Conservation (phyloP, 35 echinoderm and acorn worm genomes). For the Strongylocentrotus purpuratus region DNA sequence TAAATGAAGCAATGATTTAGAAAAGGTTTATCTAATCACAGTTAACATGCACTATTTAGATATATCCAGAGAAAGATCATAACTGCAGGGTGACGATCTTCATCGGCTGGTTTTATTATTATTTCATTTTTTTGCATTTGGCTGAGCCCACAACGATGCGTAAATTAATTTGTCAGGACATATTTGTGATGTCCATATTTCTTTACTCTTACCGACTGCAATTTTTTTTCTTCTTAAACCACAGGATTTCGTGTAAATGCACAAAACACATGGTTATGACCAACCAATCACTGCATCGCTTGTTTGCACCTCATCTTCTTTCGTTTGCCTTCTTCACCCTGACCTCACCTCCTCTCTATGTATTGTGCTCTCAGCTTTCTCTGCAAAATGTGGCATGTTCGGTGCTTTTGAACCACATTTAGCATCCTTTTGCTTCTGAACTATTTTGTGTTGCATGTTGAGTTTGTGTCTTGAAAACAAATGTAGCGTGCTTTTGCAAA, state of each 20-base stretch:
- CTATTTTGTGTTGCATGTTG: background rate
- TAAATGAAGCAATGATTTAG: too few relatives aligned
- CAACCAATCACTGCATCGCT: background rate
- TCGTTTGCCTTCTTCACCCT: background rate
- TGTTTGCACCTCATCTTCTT: background rate
- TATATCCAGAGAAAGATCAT: too few relatives aligned
- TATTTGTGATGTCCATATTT: too few relatives aligned
- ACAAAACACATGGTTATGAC: constrained; percentile 17
- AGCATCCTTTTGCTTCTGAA: background rate
- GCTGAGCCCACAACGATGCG: too few relatives aligned
- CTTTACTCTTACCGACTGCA: too few relatives aligned
- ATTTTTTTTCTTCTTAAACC: background rate
- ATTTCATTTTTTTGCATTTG: too few relatives aligned
- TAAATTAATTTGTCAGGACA: too few relatives aligned
- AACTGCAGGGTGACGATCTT: too few relatives aligned
- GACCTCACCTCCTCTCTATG: background rate
- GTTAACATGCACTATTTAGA: too few relatives aligned
- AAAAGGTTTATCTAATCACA: too few relatives aligned
- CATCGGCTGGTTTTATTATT: too few relatives aligned
- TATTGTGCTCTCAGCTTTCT: background rate
- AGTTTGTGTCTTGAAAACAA: background rate
- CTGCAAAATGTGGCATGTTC: background rate
- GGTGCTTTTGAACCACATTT: background rate
- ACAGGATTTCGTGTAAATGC: background rate
- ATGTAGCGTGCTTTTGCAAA: background rate